These are phyloP conservation scores for Notarius lentiginosus DNA, from an alignment of 2,113 vertebrate genomes.

Conservation along the genomic window DNA sequence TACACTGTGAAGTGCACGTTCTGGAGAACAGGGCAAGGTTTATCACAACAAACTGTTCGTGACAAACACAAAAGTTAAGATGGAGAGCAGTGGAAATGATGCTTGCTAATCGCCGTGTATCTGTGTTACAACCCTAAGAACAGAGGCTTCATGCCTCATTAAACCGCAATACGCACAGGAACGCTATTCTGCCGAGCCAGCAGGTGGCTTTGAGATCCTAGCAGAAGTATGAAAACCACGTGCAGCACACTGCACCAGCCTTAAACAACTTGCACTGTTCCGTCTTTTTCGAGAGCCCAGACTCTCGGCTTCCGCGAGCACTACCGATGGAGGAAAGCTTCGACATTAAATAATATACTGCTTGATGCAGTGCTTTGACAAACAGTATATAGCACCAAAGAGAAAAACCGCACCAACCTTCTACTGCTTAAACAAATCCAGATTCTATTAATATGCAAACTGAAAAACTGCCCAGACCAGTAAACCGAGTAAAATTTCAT, in stretches of 20 bases:
- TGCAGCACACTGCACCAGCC: not conserved
- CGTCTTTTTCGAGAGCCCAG: not conserved
- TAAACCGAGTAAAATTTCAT: no score
- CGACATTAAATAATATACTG: not conserved
- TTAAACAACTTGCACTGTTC: not conserved
- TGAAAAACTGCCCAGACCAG: not conserved
- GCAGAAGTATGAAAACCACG: not conserved
- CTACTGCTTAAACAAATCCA: no score
- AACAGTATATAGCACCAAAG: not conserved
- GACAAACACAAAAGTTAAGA: not conserved
- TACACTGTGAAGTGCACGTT: not conserved
- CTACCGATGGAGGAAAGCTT: not conserved
- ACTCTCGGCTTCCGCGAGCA: not conserved
- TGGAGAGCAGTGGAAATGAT: conserved; percentile 6
- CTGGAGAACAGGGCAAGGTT: not conserved
- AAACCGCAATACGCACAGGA: not conserved
- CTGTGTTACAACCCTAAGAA: conserved; percentile 6
- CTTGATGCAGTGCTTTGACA: not conserved
- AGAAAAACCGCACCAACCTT: no score
- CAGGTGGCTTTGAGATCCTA: conserved; percentile 6
- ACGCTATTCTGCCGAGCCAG: conserved; percentile 14
- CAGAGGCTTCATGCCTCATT: conserved; percentile 7
- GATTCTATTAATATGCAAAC: not conserved
- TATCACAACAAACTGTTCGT: not conserved
- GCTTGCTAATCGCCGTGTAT: not conserved